Conservation (phyloP, 2,113 vertebrate genomes). For the Columba janthina region DNA sequence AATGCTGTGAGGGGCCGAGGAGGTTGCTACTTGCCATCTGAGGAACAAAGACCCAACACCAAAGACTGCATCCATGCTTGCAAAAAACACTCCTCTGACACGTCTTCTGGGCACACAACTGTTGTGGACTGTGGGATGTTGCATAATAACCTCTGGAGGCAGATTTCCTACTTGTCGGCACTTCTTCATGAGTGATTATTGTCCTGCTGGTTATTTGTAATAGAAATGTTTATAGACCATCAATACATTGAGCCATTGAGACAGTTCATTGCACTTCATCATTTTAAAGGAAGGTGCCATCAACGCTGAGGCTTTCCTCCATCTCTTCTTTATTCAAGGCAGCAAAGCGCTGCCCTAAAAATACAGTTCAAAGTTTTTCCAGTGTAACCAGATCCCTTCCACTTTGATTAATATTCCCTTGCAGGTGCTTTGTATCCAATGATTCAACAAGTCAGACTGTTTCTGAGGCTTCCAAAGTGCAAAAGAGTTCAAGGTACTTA, state of each 20-base stretch:
- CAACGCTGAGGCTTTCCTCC: conserved; percentile 17
- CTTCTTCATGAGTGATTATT: conserved; percentile 48
- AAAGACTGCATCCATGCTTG: neutral
- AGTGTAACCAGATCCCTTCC: conserved; percentile 57
- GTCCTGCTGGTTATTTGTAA: conserved; percentile 66
- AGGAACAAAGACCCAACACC: neutral
- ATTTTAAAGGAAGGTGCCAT: conserved; percentile 59
- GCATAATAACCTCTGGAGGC: conserved; percentile 35
- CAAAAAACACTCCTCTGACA: neutral
- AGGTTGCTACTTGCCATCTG: neutral
- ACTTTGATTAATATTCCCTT: conserved; percentile 24
- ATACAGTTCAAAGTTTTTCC: conserved; percentile 28
- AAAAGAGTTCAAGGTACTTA: conserved; percentile 67
- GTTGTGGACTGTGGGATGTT: conserved; percentile 30
- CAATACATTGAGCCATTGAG: conserved; percentile 22
- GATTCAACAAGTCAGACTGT: conserved; percentile 12
- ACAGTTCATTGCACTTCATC: conserved; percentile 71
- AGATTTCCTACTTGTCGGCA: conserved; percentile 50
- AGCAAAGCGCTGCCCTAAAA: neutral
- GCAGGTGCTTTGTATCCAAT: conserved; percentile 41
- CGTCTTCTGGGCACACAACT: neutral
- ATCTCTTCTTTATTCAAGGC: neutral
- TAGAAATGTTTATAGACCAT: conserved; percentile 79
- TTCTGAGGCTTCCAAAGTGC: conserved; percentile 77
- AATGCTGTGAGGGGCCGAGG: neutral